Evolutionary conservation across 1,140 invertebrate species (phyloP), one percentile per base, ranked within the genome.

Genomic region (Ceratoteleas bidentatus): DNA sequence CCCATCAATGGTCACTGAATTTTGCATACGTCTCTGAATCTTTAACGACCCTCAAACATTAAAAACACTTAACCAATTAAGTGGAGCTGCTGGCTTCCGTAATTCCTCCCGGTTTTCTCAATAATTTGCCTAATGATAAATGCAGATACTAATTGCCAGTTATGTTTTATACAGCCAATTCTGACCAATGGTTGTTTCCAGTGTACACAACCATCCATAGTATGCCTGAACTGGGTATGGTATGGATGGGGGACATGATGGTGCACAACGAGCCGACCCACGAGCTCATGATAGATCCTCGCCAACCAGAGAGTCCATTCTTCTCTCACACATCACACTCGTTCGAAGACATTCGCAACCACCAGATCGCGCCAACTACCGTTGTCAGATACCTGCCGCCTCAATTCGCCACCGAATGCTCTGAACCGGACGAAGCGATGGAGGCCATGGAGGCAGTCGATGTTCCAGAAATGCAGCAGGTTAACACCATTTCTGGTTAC

Each of bases 231-330:
- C 88, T 95, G 88, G 94, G 94, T 82, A 94, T 95, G 93, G 94
- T 95, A 84, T 95, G 94, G 94, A 95, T 95, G 93, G 94, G 94
- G n/a, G 93, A 94, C 69, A 91, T 93, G 90, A 91, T 93, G 87
- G 88, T 93, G 64, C 91, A 92, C 54, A 91, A 91, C 68, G 93
- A 93, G 78, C 90, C 92, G n/a, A 88, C 91, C 7, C 90, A 92
- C 60, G 92, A 94, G 65, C 90, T 94, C 16, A 90, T 94, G 88
- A 85, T 94, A 76, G 93, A 94, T 82, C 90, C 93, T 45, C 85
- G 89, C 57, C 92, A 92, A 75, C 84, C 87, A 4, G 93, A 93
- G 60, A 93, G 91, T 85, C 89, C 93, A 16, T 93, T 93, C 79
- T 94, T 93, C 69, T 92, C 92, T 47, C 92, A 92, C 70, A 90